Evolutionary conservation across 2,797 vertebrate genomes (phyloP).

Genomic region (Emydoidea blandingii): DNA sequence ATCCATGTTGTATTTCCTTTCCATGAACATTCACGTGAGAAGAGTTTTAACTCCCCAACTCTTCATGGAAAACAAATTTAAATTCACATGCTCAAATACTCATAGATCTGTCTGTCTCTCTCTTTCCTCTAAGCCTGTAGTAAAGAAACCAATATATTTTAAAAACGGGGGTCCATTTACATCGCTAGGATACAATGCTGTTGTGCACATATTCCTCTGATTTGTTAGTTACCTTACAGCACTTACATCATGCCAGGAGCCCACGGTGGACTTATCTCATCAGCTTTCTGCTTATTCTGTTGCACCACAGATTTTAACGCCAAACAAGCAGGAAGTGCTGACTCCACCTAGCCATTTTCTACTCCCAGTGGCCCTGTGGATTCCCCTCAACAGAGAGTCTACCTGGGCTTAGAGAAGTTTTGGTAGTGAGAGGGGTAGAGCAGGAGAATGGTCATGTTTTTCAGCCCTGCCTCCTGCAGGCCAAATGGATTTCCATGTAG

Average conservation of each 20-base stretch:
- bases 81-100: not conserved
- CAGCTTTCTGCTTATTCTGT: not conserved
- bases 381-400: not conserved
- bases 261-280: not conserved
- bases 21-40: not conserved
- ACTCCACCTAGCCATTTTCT: not conserved
- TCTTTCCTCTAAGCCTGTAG: not conserved
- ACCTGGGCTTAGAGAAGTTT: not conserved
- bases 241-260: not conserved
- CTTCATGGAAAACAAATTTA: not conserved
- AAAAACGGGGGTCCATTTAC: not conserved
- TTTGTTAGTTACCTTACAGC: not conserved
- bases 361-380: not conserved
- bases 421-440: not conserved
- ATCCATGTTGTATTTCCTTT: not conserved
- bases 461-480: not conserved
- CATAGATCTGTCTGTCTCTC: not conserved
- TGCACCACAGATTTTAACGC: not conserved
- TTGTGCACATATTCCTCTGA: not conserved
- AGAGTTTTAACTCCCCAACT: not conserved
- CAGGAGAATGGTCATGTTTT: not conserved
- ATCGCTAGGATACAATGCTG: not conserved
- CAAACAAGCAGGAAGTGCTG: rapidly evolving
- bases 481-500: not conserved
- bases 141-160: not conserved